These are phyloP conservation scores for Hylaeus volcanicus DNA, from an alignment of 1,140 invertebrate species.

Conservation along the genomic window DNA sequence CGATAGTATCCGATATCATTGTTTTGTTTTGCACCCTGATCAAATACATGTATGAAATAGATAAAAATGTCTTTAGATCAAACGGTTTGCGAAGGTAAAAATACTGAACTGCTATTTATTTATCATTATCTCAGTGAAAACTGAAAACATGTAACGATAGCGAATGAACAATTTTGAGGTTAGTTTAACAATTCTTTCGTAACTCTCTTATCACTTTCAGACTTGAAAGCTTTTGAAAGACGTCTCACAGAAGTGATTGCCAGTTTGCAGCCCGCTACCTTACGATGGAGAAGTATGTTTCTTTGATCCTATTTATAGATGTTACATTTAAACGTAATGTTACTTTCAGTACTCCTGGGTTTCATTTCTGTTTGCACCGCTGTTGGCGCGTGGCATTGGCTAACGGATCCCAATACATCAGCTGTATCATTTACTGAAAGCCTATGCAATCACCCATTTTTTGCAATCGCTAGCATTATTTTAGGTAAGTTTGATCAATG, in stretches of 20 bases:
- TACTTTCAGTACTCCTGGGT: slow-evolving; percentile 89
- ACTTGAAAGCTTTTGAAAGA: slow-evolving; percentile 98
- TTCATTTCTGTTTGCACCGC: slow-evolving; percentile 93
- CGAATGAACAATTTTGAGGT: slow-evolving; percentile 17
- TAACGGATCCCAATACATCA: slow-evolving; percentile 94
- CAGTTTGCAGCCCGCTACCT: slow-evolving; percentile 93
- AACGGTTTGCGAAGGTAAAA: slow-evolving; percentile 87
- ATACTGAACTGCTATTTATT: slow-evolving; percentile 26
- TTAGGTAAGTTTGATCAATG: slow-evolving; percentile 82
- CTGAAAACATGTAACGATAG: not conserved
- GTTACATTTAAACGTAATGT: slow-evolving; percentile 17
- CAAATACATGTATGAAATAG: not conserved
- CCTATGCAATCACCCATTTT: slow-evolving; percentile 96
- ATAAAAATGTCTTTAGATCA: slow-evolving; percentile 86
- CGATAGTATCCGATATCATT: slow-evolving; percentile 7
- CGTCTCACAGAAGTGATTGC: slow-evolving; percentile 97
- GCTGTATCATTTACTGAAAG: slow-evolving; percentile 94
- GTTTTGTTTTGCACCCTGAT: not conserved
- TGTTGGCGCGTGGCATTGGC: slow-evolving; percentile 96
- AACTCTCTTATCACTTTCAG: slow-evolving; percentile 83
- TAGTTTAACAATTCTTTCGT: slow-evolving; percentile 38
- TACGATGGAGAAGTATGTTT: slow-evolving; percentile 93
- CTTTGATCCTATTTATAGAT: no score
- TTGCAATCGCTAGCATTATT: slow-evolving; percentile 93
- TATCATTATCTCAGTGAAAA: slow-evolving; percentile 24